A percentile compares a stretch with the other conserved stretches of the same genome.
Evolutionary conservation across 2,113 vertebrate species (phyloP).

Genomic region (Apodemus sylvaticus): DNA sequence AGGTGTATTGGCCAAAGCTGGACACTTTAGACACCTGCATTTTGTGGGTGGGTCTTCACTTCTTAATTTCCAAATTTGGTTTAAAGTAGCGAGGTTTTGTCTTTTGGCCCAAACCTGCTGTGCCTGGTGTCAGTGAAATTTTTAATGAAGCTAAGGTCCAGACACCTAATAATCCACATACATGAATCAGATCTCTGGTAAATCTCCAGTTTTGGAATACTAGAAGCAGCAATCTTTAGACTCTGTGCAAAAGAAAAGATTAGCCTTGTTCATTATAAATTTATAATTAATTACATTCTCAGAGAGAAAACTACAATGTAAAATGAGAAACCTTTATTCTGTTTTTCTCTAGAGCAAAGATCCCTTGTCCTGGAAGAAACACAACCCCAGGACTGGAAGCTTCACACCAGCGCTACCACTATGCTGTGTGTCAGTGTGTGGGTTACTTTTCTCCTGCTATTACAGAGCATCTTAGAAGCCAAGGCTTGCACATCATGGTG

Average conservation of each 20-base stretch:
- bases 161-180: not conserved
- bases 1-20: not conserved
- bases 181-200: not conserved
- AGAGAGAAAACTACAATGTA: not conserved
- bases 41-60: not conserved
- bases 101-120: not conserved
- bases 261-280: not conserved
- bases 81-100: not conserved
- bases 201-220: not conserved
- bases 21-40: not conserved
- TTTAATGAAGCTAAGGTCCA: not conserved
- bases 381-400: not conserved
- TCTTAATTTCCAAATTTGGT: not conserved
- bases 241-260: not conserved
- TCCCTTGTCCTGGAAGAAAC: not conserved
- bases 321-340: not conserved
- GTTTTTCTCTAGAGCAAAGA: not conserved
- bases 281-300: not conserved
- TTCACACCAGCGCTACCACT: not conserved
- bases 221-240: not conserved
- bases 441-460: not conserved
- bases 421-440: not conserved
- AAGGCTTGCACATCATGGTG: not conserved
- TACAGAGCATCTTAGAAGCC: too few relatives aligned
- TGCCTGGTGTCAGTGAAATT: not conserved